Conservation (phyloP, 1,140 invertebrate genomes). For the Dreissena polymorpha region DNA sequence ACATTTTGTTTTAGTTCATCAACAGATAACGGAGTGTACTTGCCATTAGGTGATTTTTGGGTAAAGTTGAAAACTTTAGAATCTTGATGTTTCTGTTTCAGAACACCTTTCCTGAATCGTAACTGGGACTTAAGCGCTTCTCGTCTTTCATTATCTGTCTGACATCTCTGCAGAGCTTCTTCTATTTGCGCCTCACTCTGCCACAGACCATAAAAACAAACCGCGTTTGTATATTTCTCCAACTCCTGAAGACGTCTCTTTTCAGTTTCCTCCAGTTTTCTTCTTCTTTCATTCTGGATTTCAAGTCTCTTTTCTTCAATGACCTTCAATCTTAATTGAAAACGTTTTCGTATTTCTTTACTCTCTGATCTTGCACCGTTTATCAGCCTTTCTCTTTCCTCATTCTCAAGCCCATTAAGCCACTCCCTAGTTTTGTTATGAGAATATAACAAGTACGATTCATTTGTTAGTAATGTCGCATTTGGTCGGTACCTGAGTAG, state of each 20-base stretch:
- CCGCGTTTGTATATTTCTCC: constrained; percentile 30
- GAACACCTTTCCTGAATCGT: constrained; percentile 47
- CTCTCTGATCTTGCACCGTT: constrained; percentile 48
- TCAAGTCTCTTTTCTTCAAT: constrained; percentile 48
- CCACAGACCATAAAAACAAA: constrained; percentile 55
- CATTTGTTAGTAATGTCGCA: constrained; percentile 46
- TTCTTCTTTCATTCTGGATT: constrained; percentile 40
- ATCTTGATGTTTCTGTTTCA: constrained; percentile 43
- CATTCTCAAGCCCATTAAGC: constrained; percentile 25
- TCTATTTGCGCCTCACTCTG: constrained; percentile 35
- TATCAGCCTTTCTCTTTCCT: constrained; percentile 51
- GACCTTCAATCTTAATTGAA: constrained; percentile 43
- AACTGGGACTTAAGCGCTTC: constrained; percentile 48
- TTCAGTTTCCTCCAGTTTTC: constrained; percentile 46
- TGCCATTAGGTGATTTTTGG: neutral
- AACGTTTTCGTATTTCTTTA: constrained; percentile 40
- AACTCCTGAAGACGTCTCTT: constrained; percentile 25
- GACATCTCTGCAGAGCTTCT: constrained; percentile 38
- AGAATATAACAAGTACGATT: constrained; percentile 59
- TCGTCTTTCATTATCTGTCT: constrained; percentile 37
- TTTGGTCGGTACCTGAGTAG: constrained; percentile 53
- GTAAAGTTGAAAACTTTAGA: constrained; percentile 35
- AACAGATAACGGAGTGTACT: neutral
- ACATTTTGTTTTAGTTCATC: constrained; percentile 32
- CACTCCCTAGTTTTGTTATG: constrained; percentile 60